Conservation (phyloP, 2,888 invertebrate species). For the Sminthurides aquaticus region DNA sequence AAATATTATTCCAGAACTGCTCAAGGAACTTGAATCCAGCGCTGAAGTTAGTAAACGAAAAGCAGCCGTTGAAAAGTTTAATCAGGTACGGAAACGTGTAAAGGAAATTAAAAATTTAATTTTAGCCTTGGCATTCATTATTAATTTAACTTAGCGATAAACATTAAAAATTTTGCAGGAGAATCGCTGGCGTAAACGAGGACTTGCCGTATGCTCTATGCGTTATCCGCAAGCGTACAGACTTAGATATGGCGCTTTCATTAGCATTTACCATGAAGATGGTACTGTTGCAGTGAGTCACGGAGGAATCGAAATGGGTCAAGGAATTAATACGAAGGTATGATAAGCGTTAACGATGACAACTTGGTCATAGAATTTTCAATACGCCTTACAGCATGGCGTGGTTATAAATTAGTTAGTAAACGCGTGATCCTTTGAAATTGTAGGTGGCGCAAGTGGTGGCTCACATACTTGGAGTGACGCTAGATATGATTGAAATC, state of each 20-base stretch:
- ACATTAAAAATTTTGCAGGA: conserved; percentile 18
- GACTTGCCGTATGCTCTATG: conserved; percentile 56
- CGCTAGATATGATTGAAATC: conserved; percentile 46
- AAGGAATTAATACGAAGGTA: conserved; percentile 50
- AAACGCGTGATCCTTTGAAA: not conserved
- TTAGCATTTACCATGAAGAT: conserved; percentile 54
- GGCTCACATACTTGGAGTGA: conserved; percentile 47
- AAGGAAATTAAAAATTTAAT: not conserved
- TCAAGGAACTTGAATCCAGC: conserved; percentile 54
- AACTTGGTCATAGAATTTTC: not conserved
- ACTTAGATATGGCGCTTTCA: conserved; percentile 55
- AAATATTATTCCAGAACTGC: conserved; percentile 51
- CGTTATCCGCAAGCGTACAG: conserved; percentile 55
- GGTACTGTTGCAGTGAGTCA: conserved; percentile 48
- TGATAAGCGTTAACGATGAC: too few species aligned
- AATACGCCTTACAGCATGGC: not conserved
- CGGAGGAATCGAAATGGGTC: conserved; percentile 49
- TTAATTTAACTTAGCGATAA: not conserved
- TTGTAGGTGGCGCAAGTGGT: conserved; percentile 49
- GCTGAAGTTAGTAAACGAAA: conserved; percentile 55
- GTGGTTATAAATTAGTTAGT: not conserved
- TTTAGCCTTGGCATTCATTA: not conserved
- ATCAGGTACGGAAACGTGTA: conserved; percentile 52
- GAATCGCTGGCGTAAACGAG: conserved; percentile 75
- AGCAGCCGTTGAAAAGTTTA: conserved; percentile 55